phyloP scores from a whole-genome alignment of 2,113 vertebrate species.

The Naja naja region DNA sequence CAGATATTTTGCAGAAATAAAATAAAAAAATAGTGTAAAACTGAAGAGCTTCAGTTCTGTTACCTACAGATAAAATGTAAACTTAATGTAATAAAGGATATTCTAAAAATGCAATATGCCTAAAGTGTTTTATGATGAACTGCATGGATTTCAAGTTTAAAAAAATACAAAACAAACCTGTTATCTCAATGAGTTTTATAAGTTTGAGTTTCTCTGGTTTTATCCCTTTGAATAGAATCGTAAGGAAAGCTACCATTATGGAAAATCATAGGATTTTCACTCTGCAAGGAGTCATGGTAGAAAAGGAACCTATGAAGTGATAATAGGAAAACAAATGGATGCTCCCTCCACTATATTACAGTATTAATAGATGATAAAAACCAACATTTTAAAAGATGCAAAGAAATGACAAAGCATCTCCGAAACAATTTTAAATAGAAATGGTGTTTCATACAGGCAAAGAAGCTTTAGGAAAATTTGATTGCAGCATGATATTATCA shows the following conservation, averaged over 20 bases:
- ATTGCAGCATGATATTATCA: background rate
- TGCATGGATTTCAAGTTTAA: background rate
- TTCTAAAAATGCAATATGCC: background rate
- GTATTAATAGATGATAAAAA: background rate
- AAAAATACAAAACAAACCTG: background rate
- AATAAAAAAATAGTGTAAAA: constrained; percentile 26
- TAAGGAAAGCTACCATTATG: background rate
- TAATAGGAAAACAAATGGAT: background rate
- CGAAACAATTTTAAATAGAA: background rate
- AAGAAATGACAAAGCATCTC: background rate
- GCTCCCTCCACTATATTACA: background rate
- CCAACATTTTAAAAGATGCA: background rate
- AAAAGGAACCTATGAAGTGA: background rate
- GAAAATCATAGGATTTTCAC: background rate
- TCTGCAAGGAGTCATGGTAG: background rate
- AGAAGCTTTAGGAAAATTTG: background rate
- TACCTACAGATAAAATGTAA: constrained; percentile 29
- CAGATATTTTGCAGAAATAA: constrained; percentile 23
- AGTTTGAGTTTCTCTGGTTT: background rate
- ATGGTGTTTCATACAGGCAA: background rate
- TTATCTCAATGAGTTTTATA: background rate
- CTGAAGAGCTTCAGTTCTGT: background rate
- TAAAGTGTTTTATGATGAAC: background rate
- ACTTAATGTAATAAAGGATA: constrained; percentile 25
- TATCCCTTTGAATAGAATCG: background rate